Conservation (phyloP, 2,888 invertebrate genomes). For the Azorinus chamasolen region DNA sequence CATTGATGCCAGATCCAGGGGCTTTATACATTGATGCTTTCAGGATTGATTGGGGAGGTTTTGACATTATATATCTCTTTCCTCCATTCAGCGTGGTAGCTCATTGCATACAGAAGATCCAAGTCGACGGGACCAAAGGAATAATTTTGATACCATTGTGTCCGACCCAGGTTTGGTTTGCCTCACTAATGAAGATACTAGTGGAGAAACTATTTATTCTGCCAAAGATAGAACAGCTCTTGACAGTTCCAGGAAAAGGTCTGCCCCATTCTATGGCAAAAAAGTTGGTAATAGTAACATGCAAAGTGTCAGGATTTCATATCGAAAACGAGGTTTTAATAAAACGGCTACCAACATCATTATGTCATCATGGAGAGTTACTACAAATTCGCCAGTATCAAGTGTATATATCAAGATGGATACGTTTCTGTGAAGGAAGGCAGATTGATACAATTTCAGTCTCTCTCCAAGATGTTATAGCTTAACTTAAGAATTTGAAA, state of each 20-base stretch:
- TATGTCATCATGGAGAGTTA: conserved; percentile 50
- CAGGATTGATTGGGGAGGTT: conserved; percentile 17
- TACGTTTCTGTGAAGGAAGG: conserved; percentile 46
- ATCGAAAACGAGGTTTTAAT: conserved; percentile 23
- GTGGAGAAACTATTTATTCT: conserved; percentile 32
- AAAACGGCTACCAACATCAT: conserved; percentile 37
- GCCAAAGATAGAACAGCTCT: not conserved
- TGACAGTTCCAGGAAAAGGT: not conserved
- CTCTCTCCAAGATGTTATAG: conserved; percentile 40
- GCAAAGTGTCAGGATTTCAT: conserved; percentile 37
- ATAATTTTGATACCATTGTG: conserved; percentile 39
- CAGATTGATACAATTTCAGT: conserved; percentile 47
- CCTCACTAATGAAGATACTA: conserved; percentile 14
- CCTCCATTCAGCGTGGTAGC: conserved; percentile 61
- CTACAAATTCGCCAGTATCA: conserved; percentile 53
- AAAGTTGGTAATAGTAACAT: conserved; percentile 36
- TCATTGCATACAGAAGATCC: conserved; percentile 27
- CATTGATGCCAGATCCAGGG: conserved; percentile 37
- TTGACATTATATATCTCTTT: conserved; percentile 29
- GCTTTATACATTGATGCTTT: conserved; percentile 34
- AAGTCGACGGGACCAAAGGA: conserved; percentile 3
- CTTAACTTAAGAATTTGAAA: conserved; percentile 25
- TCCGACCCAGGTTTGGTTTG: conserved; percentile 48
- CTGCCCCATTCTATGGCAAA: conserved; percentile 28
- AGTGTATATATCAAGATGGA: conserved; percentile 54